Evolutionary conservation across 2,797 vertebrate species (phyloP).

Genomic region (Helostoma temminkii): DNA sequence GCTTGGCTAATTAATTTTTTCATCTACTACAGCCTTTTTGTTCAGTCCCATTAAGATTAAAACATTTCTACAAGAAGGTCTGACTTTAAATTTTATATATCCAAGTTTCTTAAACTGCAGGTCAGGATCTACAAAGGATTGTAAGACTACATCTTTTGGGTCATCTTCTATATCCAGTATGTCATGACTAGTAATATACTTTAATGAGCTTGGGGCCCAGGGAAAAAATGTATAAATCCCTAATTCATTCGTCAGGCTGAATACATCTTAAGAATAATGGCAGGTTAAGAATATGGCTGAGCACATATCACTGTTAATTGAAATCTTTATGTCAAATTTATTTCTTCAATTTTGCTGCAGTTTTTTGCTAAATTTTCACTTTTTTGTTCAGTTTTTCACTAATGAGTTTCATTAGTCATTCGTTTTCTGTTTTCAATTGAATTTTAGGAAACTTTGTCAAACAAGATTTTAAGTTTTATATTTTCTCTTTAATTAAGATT

Average conservation of each 20-base stretch:
- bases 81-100: constrained; percentile 47
- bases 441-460: constrained; percentile 12
- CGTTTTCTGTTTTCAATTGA: neutral
- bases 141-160: constrained; percentile 30
- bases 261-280: constrained; percentile 36
- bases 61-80: constrained; percentile 43
- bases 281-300: constrained; percentile 28
- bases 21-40: constrained; percentile 50
- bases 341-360: too few species aligned
- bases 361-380: too few species aligned
- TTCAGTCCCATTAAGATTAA: constrained; percentile 54
- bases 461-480: neutral
- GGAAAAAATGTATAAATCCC: constrained; percentile 51
- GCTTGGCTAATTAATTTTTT: constrained; percentile 43
- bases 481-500: constrained; percentile 6
- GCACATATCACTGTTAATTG: constrained; percentile 27
- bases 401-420: constrained; percentile 21
- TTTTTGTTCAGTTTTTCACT: too few species aligned
- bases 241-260: constrained; percentile 50
- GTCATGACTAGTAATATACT: constrained; percentile 61
- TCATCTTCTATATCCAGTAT: constrained; percentile 52
- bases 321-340: constrained; percentile 24
- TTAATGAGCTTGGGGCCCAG: constrained; percentile 49
- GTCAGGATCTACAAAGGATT: constrained; percentile 32
- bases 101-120: constrained; percentile 46